These are phyloP conservation scores for Macrosteles quadrilineatus DNA, from an alignment of 1,140 invertebrate species.

Conservation along the genomic window DNA sequence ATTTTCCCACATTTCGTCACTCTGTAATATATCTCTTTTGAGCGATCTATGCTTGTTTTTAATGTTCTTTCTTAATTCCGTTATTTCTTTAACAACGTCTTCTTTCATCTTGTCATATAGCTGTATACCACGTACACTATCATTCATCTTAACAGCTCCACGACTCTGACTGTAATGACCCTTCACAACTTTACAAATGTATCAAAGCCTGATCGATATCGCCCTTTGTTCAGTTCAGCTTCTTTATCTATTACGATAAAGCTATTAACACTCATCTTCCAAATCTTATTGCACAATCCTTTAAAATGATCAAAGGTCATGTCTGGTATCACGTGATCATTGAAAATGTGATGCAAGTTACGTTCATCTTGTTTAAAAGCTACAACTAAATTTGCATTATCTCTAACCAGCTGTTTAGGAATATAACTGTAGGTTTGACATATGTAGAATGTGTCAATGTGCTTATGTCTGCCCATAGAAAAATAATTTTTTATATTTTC, in stretches of 20 bases:
- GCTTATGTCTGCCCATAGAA: constrained; percentile 48
- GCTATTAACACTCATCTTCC: constrained; percentile 47
- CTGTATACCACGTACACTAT: background rate
- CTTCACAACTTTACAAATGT: background rate
- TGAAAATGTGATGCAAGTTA: constrained; percentile 50
- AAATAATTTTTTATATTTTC: constrained; percentile 43
- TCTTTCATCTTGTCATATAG: constrained; percentile 28
- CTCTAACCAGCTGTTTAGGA: constrained; percentile 49
- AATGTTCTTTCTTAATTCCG: constrained; percentile 30
- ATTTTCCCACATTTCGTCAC: constrained; percentile 29
- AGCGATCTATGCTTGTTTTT: background rate
- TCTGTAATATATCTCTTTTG: background rate
- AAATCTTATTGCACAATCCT: constrained; percentile 35
- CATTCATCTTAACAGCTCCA: background rate
- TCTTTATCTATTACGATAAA: constrained; percentile 48
- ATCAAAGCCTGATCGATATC: constrained; percentile 27
- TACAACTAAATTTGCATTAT: constrained; percentile 50
- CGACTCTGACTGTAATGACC: background rate
- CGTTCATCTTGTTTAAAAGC: constrained; percentile 50
- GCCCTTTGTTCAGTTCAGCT: constrained; percentile 48
- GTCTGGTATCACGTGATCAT: constrained; percentile 46
- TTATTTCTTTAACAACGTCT: constrained; percentile 22
- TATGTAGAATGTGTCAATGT: constrained; percentile 50
- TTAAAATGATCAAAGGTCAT: constrained; percentile 15
- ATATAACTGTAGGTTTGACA: constrained; percentile 49